A percentile compares a stretch with the other conserved stretches of the same genome.
These are phyloP conservation scores for Poliocrania exsul DNA, from an alignment of 2,797 vertebrate genomes.

Conservation along the genomic window DNA sequence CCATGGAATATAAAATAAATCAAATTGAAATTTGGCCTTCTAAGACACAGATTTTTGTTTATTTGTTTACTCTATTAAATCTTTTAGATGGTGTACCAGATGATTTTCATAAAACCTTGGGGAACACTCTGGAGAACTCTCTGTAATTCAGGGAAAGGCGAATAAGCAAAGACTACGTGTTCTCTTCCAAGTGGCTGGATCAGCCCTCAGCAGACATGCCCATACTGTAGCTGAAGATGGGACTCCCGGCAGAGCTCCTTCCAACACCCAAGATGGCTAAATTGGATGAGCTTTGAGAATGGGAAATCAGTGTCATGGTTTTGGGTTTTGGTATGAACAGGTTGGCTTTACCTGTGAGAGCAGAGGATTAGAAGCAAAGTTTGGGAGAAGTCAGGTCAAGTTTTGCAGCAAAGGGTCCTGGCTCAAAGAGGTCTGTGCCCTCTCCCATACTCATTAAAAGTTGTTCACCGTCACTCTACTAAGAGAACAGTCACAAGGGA, in stretches of 20 bases:
- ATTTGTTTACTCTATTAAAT: not conserved
- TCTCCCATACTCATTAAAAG: not conserved
- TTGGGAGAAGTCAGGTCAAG: not conserved
- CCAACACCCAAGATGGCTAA: not conserved
- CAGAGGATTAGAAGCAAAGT: not conserved
- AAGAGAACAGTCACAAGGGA: not conserved
- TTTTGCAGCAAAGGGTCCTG: not conserved
- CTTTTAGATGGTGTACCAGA: not conserved
- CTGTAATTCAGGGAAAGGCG: slow-evolving; percentile 9
- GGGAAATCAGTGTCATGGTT: not conserved
- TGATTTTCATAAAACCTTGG: slow-evolving; percentile 29
- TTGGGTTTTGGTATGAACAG: not conserved
- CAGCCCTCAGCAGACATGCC: not conserved
- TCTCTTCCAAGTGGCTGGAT: not conserved
- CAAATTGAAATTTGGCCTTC: not conserved
- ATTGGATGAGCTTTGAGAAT: not conserved
- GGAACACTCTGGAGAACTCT: not conserved
- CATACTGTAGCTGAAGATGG: not conserved
- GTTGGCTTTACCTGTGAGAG: not conserved
- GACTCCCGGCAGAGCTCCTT: not conserved
- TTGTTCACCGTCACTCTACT: not conserved
- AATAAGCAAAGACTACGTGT: not conserved
- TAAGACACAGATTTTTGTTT: not conserved
- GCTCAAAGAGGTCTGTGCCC: not conserved
- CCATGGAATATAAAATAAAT: not conserved